Percentiles rank a stretch among this genome's conserved stretches.
Conservation (phyloP, 30 jellyfish, hydroid and myxozoan species). For the Chrysaora quinquecirrha region DNA sequence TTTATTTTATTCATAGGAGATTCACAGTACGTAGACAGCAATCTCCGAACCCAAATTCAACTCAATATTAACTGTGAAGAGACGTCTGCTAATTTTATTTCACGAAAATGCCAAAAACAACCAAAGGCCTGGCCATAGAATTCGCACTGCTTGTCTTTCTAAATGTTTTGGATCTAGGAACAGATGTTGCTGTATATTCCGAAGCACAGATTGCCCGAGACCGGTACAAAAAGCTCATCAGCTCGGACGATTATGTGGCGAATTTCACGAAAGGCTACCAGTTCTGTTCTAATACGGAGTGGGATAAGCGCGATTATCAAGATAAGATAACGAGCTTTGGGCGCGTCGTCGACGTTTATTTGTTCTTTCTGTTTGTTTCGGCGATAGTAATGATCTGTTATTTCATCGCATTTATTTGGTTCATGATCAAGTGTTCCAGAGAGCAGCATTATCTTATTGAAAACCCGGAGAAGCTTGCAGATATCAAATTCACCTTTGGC, state of each 20-base stretch:
- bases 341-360: constrained; percentile 78
- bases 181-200: constrained; percentile 82
- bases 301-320: constrained; percentile 87
- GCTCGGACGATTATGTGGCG: constrained; percentile 32
- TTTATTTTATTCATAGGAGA: no score
- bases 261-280: constrained; percentile 75
- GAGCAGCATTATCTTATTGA: constrained; percentile 68
- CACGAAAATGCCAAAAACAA: constrained; percentile 73
- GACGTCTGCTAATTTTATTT: no score
- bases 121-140: constrained; percentile 74
- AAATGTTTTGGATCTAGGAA: constrained; percentile 80
- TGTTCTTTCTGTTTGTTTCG: constrained; percentile 83
- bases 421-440: constrained; percentile 68
- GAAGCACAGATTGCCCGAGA: constrained; percentile 79
- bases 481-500: constrained; percentile 86
- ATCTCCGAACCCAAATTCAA: no score
- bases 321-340: constrained; percentile 80
- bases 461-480: constrained; percentile 80
- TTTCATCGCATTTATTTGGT: constrained; percentile 78
- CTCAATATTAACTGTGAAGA: no score
- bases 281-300: constrained; percentile 66
- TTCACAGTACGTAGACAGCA: no score
- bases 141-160: constrained; percentile 70
- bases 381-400: constrained; percentile 70
- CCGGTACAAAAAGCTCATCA: constrained; percentile 59